Percentiles rank a stretch among this genome's conserved stretches.
phyloP scores from a whole-genome alignment of 2,888 invertebrate genomes.

The Orthonevra nobilis region DNA sequence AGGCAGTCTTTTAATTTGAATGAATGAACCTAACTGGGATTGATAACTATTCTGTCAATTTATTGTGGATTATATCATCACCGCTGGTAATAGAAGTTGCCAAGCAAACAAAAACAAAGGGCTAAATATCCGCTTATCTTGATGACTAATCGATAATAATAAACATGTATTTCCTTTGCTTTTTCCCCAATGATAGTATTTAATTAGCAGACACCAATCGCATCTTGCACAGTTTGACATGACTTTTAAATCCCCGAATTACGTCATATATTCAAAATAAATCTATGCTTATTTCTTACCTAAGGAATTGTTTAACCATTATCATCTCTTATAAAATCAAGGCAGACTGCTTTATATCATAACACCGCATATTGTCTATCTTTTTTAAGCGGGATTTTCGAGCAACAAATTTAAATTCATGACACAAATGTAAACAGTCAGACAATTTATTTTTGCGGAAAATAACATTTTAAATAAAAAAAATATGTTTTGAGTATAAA shows the following conservation, averaged over 20 bases:
- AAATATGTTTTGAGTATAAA: too few relatives aligned
- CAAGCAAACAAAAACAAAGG: neutral
- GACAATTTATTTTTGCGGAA: neutral
- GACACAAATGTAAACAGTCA: neutral
- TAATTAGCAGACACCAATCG: neutral
- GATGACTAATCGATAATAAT: slow-evolving; percentile 33
- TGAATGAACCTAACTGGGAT: too few relatives aligned
- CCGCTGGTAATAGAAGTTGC: slow-evolving; percentile 18
- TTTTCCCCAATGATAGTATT: neutral
- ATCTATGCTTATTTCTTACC: slow-evolving; percentile 36
- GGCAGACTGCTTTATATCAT: too few relatives aligned
- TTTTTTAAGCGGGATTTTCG: too few relatives aligned
- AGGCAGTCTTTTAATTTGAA: too few relatives aligned
- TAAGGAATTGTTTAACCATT: slow-evolving; percentile 64
- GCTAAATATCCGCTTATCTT: neutral
- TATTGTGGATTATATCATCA: too few relatives aligned
- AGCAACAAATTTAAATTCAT: neutral
- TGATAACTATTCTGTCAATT: too few relatives aligned
- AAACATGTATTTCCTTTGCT: slow-evolving; percentile 3
- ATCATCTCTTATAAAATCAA: slow-evolving; percentile 52
- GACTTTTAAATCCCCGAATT: slow-evolving; percentile 16
- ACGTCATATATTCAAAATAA: slow-evolving; percentile 62
- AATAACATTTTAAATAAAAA: slow-evolving; percentile 6
- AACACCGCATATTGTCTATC: too few relatives aligned
- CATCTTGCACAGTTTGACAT: too few relatives aligned